Base-by-base conservation (phyloP, 2,113 vertebrate genomes). In the Barnardius zonarius region DNA sequence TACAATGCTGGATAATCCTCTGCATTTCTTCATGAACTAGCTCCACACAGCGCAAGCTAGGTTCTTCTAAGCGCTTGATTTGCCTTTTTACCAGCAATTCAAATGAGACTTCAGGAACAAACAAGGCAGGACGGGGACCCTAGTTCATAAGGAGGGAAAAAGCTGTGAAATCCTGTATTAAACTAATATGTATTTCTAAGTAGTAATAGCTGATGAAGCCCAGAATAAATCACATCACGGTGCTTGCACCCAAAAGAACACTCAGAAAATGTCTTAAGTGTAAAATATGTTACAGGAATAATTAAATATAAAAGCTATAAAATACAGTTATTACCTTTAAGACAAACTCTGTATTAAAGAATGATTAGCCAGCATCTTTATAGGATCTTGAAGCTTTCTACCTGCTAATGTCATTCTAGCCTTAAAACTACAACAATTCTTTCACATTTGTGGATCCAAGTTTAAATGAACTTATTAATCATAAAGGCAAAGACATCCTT, bases 11-110 rank as follows among this genome's bases (percentile, higher is more conserved):
- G 93, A 99, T 99, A 92, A 99, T 99, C 96, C 99, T 98, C 93
- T 99, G 99, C 99, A 99, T 99, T 97, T 99, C 99, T 93, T 99
- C 99, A 10, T 99, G 99, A 77, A 99, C 99, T 57, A 99, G 98
- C 93, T 99, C 99, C 93, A 99, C 99, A 44, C 99, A 99, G 66
- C 99, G 99, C 80, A 99, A 97, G 84, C 99, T 99, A 11, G 99
- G 99, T 63, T 99, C 99, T 95, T 99, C 99, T 91, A 99, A 97
- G 76, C 99, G 99, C 93, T 99, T 99, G 81, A 99, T 98, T 95
- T 99, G 99, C 93, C 99, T 97, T 97, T 99, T 99, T 74, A 99
- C 99, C 77, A 99, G 95, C 96, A 99, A 96, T 96, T 99, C 99
- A 95, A 99, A 99, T 2, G 99, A 99, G 97, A 99, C 98, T 95